Percentiles rank a stretch among this genome's conserved stretches.
These are phyloP conservation scores for Rutilus rutilus DNA, from an alignment of 2,113 vertebrate species.

Conservation along the genomic window DNA sequence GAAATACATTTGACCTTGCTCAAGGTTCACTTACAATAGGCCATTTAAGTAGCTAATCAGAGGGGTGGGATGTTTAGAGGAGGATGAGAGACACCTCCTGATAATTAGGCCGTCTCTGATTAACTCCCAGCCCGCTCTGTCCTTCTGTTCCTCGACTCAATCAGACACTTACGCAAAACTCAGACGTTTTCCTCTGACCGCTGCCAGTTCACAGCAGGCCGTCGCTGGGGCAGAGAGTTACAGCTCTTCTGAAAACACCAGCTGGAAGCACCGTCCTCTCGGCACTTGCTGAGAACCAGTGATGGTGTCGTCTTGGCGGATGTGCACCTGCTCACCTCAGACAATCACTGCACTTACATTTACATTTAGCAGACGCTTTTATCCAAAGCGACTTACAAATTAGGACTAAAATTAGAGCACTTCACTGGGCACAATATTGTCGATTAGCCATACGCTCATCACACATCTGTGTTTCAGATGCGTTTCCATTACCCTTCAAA, in stretches of 20 bases:
- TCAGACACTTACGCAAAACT: background rate
- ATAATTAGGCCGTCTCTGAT: conserved; percentile 65
- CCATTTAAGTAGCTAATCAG: conserved; percentile 61
- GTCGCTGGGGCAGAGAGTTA: background rate
- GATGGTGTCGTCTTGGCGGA: too few relatives aligned
- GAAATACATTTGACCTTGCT: conserved; percentile 62
- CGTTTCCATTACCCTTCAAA: too few relatives aligned
- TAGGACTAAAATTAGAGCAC: too few relatives aligned
- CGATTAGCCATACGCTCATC: too few relatives aligned
- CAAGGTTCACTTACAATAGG: conserved; percentile 53
- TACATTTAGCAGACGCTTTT: too few relatives aligned
- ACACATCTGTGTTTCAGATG: too few relatives aligned
- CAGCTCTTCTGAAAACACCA: background rate
- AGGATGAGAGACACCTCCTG: conserved; percentile 56
- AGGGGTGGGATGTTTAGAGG: conserved; percentile 39
- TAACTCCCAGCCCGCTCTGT: conserved; percentile 49
- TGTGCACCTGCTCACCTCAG: too few relatives aligned
- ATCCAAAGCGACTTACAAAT: too few relatives aligned
- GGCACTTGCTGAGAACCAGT: background rate
- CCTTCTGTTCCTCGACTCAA: background rate
- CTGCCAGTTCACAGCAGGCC: background rate
- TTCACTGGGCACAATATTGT: too few relatives aligned
- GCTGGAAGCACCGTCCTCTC: background rate
- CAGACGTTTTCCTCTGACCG: background rate
- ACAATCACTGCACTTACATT: too few relatives aligned